Evolutionary conservation across 1,140 invertebrate species (phyloP), one percentile per base, ranked within the genome.

Genomic region (Trissolcus basalis): DNA sequence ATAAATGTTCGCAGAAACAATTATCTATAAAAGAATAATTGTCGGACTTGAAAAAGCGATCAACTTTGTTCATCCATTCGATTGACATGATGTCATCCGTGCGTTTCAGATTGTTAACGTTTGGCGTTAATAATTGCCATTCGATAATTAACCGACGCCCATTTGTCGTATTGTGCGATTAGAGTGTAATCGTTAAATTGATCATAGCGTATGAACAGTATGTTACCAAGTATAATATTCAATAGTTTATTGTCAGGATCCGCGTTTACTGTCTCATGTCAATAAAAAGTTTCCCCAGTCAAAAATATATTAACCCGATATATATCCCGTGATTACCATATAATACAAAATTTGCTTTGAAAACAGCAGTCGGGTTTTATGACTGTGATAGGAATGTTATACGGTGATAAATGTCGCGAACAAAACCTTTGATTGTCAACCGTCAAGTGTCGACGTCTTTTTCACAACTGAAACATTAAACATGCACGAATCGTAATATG

Each of bases 21-120:
- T 72, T 47, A 55, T 50, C 27, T 10, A 64, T 51, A 53, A 47
- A 60, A 54, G 12, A 9, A 13, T 50, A 15, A 79, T 80, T 77
- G 73, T 47, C 39, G 27, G 63, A 78, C 78, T 77, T 75, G 75
- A 47, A 15, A 9, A 54, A 77, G 58, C 53, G 67, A 56, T 59
- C 63, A 76, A 19, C 11, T 19, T 14, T 12, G 59, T 67, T 83
- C 71, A 78, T 83, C 80, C 60, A 80, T 71, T 54, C 73, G 75
- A 53, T 81, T 81, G 82, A 84, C 75, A 80, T 83, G 82, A 79
- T 69, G 72, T 80, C 67, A 65, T 77, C 55, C 77, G 79, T 81
- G 78, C 11, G 65, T 78, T 79, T 61, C 81, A 81, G 82, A 85
- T 82, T 82, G 82, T 82, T 86, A 86, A 86, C 83, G 84, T 79